Conservation (phyloP, 2,888 invertebrate species). For the Kuschelorhynchus macadamiae region DNA sequence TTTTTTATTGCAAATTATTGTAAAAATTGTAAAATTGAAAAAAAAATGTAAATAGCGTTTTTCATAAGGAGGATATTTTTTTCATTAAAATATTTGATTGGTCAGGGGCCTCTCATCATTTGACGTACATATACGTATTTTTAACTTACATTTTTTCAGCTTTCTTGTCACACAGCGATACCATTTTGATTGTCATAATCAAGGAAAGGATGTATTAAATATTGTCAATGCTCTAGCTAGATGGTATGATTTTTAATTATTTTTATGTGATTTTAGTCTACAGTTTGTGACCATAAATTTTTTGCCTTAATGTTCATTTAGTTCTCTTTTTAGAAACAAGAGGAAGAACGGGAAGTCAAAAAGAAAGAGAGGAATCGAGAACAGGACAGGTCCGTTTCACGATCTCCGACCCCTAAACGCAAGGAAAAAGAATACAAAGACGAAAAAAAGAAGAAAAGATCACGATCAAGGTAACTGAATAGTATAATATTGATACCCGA, state of each 20-base stretch:
- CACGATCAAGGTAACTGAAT: slow-evolving; percentile 68
- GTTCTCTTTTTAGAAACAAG: slow-evolving; percentile 78
- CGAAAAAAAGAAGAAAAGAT: slow-evolving; percentile 64
- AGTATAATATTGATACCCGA: neutral
- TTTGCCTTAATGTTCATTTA: slow-evolving; percentile 13
- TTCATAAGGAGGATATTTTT: neutral
- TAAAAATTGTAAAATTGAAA: too few relatives aligned
- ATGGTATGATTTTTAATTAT: slow-evolving; percentile 34
- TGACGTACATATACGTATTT: neutral
- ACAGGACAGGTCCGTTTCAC: slow-evolving; percentile 61
- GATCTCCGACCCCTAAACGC: slow-evolving; percentile 65
- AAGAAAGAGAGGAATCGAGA: slow-evolving; percentile 68
- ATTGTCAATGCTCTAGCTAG: neutral
- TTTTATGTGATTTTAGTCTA: slow-evolving; percentile 28
- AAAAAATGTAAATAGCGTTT: too few relatives aligned
- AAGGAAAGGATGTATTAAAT: slow-evolving; percentile 16
- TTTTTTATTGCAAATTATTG: too few relatives aligned
- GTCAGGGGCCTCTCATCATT: neutral
- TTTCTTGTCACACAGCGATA: slow-evolving; percentile 7
- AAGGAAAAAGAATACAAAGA: slow-evolving; percentile 64
- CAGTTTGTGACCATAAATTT: slow-evolving; percentile 6
- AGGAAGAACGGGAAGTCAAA: slow-evolving; percentile 79
- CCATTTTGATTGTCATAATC: slow-evolving; percentile 2
- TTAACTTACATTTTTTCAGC: slow-evolving; percentile 27
- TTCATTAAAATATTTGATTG: neutral